Evolutionary conservation across 1,140 invertebrate species (phyloP).

Genomic region (Nebria ingens): DNA sequence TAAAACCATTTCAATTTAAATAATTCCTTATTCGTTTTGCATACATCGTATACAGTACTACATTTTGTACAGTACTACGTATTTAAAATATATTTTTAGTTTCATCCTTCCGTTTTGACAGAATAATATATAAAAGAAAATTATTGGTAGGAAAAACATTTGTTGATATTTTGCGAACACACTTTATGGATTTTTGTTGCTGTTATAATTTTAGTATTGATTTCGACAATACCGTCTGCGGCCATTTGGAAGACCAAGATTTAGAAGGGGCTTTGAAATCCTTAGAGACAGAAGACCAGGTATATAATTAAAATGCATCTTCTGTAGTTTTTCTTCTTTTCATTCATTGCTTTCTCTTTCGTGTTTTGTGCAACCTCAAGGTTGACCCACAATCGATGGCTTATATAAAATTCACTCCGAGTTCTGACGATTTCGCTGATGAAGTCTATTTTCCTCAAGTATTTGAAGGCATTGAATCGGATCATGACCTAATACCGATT

Average conservation of each 20-base stretch:
- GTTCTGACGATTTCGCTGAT: conserved; percentile 57
- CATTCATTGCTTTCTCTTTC: no score
- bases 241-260: conserved; percentile 37
- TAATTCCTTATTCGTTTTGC: no score
- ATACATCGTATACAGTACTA: no score
- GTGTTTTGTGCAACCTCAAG: no score
- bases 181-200: no score
- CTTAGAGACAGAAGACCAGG: conserved; percentile 37
- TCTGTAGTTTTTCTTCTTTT: conserved; percentile 17
- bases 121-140: no score
- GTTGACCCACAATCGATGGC: conserved; percentile 57
- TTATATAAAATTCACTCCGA: conserved; percentile 67
- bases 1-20: no score
- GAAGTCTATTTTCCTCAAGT: conserved; percentile 64
- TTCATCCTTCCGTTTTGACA: no score
- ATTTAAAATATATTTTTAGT: no score
- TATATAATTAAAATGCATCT: conserved; percentile 2
- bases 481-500: conserved; percentile 27
- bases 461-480: conserved; percentile 21
- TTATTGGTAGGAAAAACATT: no score
- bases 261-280: conserved; percentile 40
- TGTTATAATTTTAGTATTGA: conserved; percentile 26
- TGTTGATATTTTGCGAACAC: no score
- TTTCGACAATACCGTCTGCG: conserved; percentile 32
- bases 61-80: no score